Percentiles rank a stretch among this genome's conserved stretches.
Conservation (phyloP, 2,888 invertebrate genomes). For the Mimas tiliae region DNA sequence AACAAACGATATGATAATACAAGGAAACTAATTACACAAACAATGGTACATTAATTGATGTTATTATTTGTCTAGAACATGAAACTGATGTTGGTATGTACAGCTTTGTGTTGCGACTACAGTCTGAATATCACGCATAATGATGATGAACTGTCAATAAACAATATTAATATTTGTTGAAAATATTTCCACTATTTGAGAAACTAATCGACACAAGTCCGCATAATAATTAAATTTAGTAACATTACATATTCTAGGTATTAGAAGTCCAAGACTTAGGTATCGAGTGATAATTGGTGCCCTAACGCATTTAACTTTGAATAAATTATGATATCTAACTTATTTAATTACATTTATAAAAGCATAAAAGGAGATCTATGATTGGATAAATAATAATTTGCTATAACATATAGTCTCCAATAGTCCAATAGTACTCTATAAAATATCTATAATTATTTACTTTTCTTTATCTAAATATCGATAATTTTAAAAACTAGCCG, state of each 20-base stretch:
- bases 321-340: constrained; percentile 16
- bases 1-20: constrained; percentile 9
- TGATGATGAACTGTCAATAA: background rate
- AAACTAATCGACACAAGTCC: background rate
- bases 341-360: constrained; percentile 35
- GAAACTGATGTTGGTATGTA: constrained; percentile 29
- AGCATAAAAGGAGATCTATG: constrained; percentile 47
- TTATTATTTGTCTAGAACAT: constrained; percentile 7
- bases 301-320: constrained; percentile 11
- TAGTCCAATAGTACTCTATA: constrained; percentile 39
- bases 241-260: constrained; percentile 1
- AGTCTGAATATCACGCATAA: background rate
- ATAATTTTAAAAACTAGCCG: constrained; percentile 71
- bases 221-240: background rate
- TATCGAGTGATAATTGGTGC: background rate
- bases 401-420: constrained; percentile 50
- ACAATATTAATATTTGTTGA: background rate
- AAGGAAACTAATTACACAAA: constrained; percentile 15
- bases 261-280: background rate
- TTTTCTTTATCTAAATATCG: constrained; percentile 56
- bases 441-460: constrained; percentile 48
- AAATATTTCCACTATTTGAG: constrained; percentile 1
- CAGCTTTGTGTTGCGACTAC: constrained; percentile 31
- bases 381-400: constrained; percentile 42
- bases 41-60: constrained; percentile 19